A percentile compares a stretch with the other conserved stretches of the same genome.
phyloP scores from a whole-genome alignment of 1,140 invertebrate species.

The Goniozus legneri region DNA sequence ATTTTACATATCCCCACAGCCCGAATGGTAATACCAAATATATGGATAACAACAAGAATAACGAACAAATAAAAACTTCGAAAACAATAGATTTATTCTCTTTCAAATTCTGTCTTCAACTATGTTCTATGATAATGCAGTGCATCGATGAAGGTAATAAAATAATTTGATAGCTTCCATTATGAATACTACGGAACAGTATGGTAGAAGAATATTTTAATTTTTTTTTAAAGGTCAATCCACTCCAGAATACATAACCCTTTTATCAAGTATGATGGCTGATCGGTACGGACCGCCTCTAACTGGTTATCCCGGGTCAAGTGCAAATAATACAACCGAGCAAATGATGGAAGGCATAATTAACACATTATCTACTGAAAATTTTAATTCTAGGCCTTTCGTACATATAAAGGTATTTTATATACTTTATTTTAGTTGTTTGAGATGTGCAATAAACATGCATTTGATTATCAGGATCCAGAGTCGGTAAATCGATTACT shows the following conservation, averaged over 20 bases:
- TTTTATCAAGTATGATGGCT: slow-evolving; percentile 44
- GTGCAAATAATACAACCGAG: slow-evolving; percentile 40
- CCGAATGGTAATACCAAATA: slow-evolving; percentile 9
- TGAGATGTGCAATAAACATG: neutral
- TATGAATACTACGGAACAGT: neutral
- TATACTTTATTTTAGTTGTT: slow-evolving; percentile 8
- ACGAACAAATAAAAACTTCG: slow-evolving; percentile 22
- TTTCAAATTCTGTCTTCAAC: slow-evolving; percentile 46
- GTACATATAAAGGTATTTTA: slow-evolving; percentile 46
- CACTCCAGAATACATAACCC: slow-evolving; percentile 47
- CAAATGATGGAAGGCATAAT: slow-evolving; percentile 51
- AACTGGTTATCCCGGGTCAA: slow-evolving; percentile 42
- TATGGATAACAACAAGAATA: slow-evolving; percentile 30
- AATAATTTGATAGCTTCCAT: neutral
- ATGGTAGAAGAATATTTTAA: neutral
- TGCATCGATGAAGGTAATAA: slow-evolving; percentile 46
- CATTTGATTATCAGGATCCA: slow-evolving; percentile 29
- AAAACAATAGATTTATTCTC: slow-evolving; percentile 41
- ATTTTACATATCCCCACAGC: no score
- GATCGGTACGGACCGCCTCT: slow-evolving; percentile 45
- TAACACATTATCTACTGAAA: slow-evolving; percentile 40
- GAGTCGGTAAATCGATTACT: slow-evolving; percentile 42
- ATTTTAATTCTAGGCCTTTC: slow-evolving; percentile 43
- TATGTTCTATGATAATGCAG: slow-evolving; percentile 43
- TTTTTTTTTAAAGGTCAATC: slow-evolving; percentile 35